Evolutionary conservation across 2,888 invertebrate species (phyloP).

Genomic region (Drosophila falleni): DNA sequence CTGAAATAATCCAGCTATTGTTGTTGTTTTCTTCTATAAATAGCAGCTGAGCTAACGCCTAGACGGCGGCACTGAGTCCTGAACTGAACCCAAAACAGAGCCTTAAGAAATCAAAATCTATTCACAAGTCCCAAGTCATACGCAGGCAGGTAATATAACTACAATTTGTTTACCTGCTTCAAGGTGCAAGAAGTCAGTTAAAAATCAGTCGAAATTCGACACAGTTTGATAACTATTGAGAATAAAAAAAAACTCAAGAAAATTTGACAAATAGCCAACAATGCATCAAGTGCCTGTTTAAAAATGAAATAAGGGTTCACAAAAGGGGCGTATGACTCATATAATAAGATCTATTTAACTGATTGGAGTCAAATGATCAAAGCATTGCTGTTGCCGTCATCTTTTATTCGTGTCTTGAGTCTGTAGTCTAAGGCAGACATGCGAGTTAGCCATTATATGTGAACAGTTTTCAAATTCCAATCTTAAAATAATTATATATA

Average conservation of each 20-base stretch:
- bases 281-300: slow-evolving; percentile 66
- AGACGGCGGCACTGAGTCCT: slow-evolving; percentile 22
- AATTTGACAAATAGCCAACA: slow-evolving; percentile 57
- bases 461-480: slow-evolving; percentile 28
- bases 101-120: slow-evolving; percentile 49
- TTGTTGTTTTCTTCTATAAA: slow-evolving; percentile 40
- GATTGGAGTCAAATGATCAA: slow-evolving; percentile 39
- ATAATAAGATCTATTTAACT: slow-evolving; percentile 39
- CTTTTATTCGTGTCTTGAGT: slow-evolving; percentile 46
- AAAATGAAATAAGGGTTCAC: slow-evolving; percentile 21
- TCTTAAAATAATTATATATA: slow-evolving; percentile 60
- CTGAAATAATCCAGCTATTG: slow-evolving; percentile 20
- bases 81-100: slow-evolving; percentile 25
- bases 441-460: slow-evolving; percentile 23
- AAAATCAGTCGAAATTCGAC: slow-evolving; percentile 24
- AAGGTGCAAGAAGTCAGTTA: slow-evolving; percentile 67
- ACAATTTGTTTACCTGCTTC: slow-evolving; percentile 46
- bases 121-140: slow-evolving; percentile 54
- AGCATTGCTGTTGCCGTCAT: slow-evolving; percentile 13
- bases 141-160: slow-evolving; percentile 58
- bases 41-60: slow-evolving; percentile 51
- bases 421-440: slow-evolving; percentile 35
- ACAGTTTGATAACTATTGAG: slow-evolving; percentile 37
- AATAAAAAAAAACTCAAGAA: slow-evolving; percentile 24
- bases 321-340: slow-evolving; percentile 56